Conservation (phyloP, 2,113 vertebrate genomes). For the Paramormyrops kingsleyae region DNA sequence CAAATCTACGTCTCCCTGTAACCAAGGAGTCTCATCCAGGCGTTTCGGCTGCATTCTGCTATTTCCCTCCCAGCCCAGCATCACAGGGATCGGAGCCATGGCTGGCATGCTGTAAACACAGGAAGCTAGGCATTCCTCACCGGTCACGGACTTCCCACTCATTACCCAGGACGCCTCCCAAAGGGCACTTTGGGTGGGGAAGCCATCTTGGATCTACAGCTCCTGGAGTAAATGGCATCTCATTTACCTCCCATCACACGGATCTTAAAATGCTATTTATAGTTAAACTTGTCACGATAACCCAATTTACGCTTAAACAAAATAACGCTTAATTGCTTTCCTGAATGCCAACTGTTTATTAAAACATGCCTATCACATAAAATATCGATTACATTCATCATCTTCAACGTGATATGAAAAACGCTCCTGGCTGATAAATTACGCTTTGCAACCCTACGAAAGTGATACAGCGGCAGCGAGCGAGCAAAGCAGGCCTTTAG, state of each 20-base stretch:
- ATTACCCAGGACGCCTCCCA: not conserved
- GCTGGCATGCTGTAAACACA: not conserved
- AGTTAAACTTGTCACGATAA: not conserved
- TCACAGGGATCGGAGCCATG: not conserved
- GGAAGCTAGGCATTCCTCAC: not conserved
- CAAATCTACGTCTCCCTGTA: not conserved
- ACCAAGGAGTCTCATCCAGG: not conserved
- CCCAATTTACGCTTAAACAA: not conserved
- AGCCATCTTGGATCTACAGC: not conserved
- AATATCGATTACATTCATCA: not conserved
- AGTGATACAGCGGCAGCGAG: not conserved
- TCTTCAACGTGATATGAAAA: not conserved
- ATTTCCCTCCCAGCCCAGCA: not conserved
- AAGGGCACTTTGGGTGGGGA: not conserved
- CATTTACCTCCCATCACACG: not conserved
- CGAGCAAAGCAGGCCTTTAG: not conserved
- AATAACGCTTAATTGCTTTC: not conserved
- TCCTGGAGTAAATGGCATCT: not conserved
- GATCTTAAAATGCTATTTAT: not conserved
- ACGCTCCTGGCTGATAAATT: not conserved
- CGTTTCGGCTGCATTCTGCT: not conserved
- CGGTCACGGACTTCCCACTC: not conserved
- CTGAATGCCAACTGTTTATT: not conserved
- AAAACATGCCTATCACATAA: constrained; percentile 21
- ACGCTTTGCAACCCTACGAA: not conserved